Conservation (phyloP, 2,113 vertebrate genomes). For the Typhlomys cinereus region DNA sequence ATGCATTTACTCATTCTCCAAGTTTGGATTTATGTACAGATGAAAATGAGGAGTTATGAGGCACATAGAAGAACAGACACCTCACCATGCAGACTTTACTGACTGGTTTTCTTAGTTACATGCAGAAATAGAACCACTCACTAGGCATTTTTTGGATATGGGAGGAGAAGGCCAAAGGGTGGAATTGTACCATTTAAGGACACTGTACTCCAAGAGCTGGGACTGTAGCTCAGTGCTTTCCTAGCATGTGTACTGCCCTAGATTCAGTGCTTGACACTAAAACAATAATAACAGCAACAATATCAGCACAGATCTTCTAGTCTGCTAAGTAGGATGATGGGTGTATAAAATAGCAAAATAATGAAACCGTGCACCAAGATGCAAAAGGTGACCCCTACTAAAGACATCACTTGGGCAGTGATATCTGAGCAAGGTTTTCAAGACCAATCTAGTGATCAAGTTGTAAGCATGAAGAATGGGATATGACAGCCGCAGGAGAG, state of each 20-base stretch:
- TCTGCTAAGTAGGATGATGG: not conserved
- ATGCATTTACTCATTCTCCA: not conserved
- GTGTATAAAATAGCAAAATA: not conserved
- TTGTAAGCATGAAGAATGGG: constrained; percentile 17
- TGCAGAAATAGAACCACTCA: not conserved
- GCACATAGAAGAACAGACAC: not conserved
- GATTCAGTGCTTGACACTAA: not conserved
- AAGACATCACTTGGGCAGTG: not conserved
- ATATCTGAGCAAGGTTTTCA: not conserved
- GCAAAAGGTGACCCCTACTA: not conserved
- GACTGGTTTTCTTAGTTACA: not conserved
- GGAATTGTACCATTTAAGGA: not conserved
- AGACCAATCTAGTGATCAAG: constrained; percentile 28
- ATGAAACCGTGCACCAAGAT: not conserved
- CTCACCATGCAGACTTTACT: not conserved
- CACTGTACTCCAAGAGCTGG: not conserved
- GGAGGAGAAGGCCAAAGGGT: not conserved
- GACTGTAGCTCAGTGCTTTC: not conserved
- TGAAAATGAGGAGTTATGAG: not conserved
- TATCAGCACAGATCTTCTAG: not conserved
- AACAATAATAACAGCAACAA: not conserved
- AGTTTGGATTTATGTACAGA: not conserved
- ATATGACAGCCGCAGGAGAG: constrained; percentile 39
- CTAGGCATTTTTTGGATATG: not conserved
- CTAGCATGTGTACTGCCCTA: not conserved